These are phyloP conservation scores for Semibalanus balanoides DNA, from an alignment of 1,140 invertebrate genomes.

Conservation along the genomic window DNA sequence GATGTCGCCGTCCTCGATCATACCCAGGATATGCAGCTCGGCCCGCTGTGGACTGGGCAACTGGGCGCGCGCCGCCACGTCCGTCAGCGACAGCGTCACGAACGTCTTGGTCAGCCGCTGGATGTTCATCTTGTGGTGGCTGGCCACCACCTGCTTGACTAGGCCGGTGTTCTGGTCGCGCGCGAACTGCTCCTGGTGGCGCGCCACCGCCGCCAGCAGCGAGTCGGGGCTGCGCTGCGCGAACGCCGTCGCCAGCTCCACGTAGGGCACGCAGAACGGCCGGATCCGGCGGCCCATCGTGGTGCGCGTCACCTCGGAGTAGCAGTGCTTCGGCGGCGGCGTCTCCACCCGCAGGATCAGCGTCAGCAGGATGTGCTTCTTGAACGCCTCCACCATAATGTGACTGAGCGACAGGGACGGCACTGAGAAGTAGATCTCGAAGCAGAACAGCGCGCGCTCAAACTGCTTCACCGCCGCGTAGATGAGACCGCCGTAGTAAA, in stretches of 20 bases:
- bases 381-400: conserved; percentile 93
- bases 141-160: conserved; percentile 59
- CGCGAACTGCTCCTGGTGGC: conserved; percentile 16
- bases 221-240: conserved; percentile 54
- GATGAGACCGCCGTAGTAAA: conserved; percentile 96
- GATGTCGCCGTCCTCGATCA: conserved; percentile 96
- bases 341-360: conserved; percentile 78
- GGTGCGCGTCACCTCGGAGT: conserved; percentile 73
- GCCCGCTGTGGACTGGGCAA: conserved; percentile 67
- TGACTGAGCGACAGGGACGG: conserved; percentile 85
- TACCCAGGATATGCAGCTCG: conserved; percentile 86
- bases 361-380: conserved; percentile 86
- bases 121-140: conserved; percentile 91
- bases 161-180: conserved; percentile 51
- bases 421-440: conserved; percentile 85
- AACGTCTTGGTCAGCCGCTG: conserved; percentile 94
- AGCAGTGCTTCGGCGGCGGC: conserved; percentile 49
- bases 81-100: conserved; percentile 78
- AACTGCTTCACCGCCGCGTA: conserved; percentile 85
- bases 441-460: conserved; percentile 81
- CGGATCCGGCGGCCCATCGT: conserved; percentile 56
- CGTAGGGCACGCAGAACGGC: conserved; percentile 77
- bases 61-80: conserved; percentile 83
- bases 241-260: conserved; percentile 73
- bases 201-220: conserved; percentile 30